Percentiles rank a stretch among this genome's conserved stretches.
These are phyloP conservation scores for Ceyx melanurus DNA, from an alignment of 2,113 vertebrate genomes.

Conservation along the genomic window DNA sequence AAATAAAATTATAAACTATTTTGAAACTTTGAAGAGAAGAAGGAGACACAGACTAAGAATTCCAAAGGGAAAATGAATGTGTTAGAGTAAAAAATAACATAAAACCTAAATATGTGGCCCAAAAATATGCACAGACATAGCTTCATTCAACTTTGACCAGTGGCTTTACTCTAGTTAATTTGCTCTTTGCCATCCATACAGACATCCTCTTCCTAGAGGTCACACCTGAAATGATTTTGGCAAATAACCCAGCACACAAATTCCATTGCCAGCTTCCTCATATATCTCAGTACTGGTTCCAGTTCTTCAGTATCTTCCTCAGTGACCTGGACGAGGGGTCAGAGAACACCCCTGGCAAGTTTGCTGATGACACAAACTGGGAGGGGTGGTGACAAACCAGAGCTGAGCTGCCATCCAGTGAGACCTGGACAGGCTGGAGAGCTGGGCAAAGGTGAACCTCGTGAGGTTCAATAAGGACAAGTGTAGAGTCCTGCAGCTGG, in stretches of 20 bases:
- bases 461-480: too few species aligned
- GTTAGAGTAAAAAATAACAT: background rate
- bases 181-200: background rate
- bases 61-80: background rate
- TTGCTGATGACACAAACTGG: too few species aligned
- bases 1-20: background rate
- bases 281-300: too few species aligned
- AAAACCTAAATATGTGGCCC: background rate
- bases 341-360: too few species aligned
- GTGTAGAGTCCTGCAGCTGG: too few species aligned
- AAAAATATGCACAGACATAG: background rate
- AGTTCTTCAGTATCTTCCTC: too few species aligned
- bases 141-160: background rate
- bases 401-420: too few species aligned
- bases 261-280: background rate
- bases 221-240: conserved; percentile 16
- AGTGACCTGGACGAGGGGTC: too few species aligned
- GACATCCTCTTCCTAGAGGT: background rate
- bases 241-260: background rate
- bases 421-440: too few species aligned
- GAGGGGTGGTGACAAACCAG: too few species aligned
- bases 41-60: background rate
- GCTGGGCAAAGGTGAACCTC: too few species aligned
- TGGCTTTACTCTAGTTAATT: background rate
- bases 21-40: background rate